Percentiles rank a stretch among this genome's conserved stretches.
These are phyloP conservation scores for Notoglanidium macrostoma DNA, from an alignment of 2,797 vertebrate genomes.

Conservation along the genomic window DNA sequence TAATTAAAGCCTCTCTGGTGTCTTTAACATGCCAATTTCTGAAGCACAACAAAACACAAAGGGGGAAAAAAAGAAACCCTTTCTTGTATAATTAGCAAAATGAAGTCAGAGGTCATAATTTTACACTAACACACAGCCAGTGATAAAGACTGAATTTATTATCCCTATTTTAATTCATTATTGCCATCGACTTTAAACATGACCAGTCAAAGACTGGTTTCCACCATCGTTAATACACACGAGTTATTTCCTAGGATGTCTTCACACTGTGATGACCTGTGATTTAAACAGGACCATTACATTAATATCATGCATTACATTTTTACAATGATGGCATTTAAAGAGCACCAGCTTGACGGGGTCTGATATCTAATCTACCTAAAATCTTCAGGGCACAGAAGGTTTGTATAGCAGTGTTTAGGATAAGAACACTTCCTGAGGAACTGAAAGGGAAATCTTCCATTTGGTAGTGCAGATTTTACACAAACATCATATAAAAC, in stretches of 20 bases:
- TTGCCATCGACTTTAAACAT: background rate
- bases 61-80: constrained; percentile 12
- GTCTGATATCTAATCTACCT: background rate
- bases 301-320: background rate
- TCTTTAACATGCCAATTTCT: background rate
- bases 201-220: background rate
- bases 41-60: background rate
- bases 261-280: background rate
- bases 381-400: background rate
- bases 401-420: background rate
- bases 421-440: too few species aligned
- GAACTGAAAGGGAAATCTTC: background rate
- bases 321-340: background rate
- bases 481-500: constrained; percentile 6
- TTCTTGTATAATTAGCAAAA: background rate
- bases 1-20: background rate
- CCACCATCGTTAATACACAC: background rate
- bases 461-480: background rate
- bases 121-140: background rate
- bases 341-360: background rate
- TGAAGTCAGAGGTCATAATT: background rate
- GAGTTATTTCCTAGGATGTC: background rate
- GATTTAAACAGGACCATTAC: background rate
- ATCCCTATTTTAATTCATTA: background rate
- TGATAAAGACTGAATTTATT: background rate